Percentiles rank a stretch among this genome's conserved stretches.
Conservation (phyloP, 2,797 vertebrate species). For the Bradypodion pumilum region DNA sequence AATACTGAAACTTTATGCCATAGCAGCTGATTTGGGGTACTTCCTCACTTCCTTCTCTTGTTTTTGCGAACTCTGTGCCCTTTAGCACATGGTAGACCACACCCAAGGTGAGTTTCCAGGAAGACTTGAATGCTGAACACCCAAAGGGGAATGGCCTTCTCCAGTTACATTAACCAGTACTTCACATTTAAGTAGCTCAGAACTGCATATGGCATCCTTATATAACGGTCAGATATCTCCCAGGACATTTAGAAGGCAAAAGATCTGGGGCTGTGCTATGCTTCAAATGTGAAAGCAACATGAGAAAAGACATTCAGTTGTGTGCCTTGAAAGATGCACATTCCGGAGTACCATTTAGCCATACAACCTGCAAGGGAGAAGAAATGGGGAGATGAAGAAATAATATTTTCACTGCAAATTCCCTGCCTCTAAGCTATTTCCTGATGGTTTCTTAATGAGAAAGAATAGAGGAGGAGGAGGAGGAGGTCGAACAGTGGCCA, state of each 20-base stretch:
- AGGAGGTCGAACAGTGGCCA: slow-evolving; percentile 48
- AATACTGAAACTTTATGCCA: slow-evolving; percentile 52
- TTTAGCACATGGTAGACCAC: slow-evolving; percentile 41
- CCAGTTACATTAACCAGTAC: neutral
- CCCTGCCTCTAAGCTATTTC: slow-evolving; percentile 73
- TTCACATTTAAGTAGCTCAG: slow-evolving; percentile 17
- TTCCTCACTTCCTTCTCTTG: slow-evolving; percentile 3
- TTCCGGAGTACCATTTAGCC: slow-evolving; percentile 72
- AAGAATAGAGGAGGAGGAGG: slow-evolving; percentile 53
- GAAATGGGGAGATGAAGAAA: slow-evolving; percentile 70
- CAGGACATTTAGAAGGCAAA: slow-evolving; percentile 52
- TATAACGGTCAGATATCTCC: slow-evolving; percentile 61
- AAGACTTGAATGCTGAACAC: neutral
- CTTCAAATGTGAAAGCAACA: slow-evolving; percentile 58
- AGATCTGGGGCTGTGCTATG: slow-evolving; percentile 39
- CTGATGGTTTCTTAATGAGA: slow-evolving; percentile 71
- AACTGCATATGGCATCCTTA: slow-evolving; percentile 17
- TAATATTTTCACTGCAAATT: slow-evolving; percentile 75
- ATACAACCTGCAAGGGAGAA: slow-evolving; percentile 67
- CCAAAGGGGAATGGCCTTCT: neutral
- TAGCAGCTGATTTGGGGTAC: slow-evolving; percentile 58
- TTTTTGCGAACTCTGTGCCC: slow-evolving; percentile 45
- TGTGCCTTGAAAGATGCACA: slow-evolving; percentile 61
- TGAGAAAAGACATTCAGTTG: slow-evolving; percentile 41
- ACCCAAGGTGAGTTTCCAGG: slow-evolving; percentile 54